These are phyloP conservation scores for Thecophora atra DNA, from an alignment of 2,888 invertebrate species.

Conservation along the genomic window DNA sequence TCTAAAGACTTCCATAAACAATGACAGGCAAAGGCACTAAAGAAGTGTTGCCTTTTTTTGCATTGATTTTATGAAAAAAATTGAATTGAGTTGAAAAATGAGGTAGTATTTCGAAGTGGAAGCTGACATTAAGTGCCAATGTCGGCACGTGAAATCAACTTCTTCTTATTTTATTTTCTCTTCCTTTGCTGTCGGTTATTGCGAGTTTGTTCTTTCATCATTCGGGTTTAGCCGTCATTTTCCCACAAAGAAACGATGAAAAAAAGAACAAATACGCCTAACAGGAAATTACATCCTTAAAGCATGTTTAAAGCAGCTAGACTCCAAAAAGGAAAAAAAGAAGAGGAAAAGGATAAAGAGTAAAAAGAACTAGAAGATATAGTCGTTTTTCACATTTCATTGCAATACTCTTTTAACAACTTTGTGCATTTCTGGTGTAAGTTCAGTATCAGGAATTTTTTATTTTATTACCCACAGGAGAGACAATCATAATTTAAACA, in stretches of 20 bases:
- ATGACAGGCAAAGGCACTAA: neutral
- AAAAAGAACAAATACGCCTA: too few relatives aligned
- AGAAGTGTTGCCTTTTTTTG: neutral
- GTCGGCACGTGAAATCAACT: neutral
- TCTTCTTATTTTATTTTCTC: neutral
- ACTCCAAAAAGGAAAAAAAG: neutral
- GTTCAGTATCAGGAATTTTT: neutral
- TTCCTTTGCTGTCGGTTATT: neutral
- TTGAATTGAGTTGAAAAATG: conserved; percentile 9
- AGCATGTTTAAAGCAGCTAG: neutral
- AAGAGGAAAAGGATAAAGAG: neutral
- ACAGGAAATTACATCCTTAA: too few relatives aligned
- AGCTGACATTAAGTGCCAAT: conserved; percentile 17
- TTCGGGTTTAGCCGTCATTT: too few relatives aligned
- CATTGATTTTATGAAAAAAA: neutral
- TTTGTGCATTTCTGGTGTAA: too few relatives aligned
- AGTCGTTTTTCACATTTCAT: too few relatives aligned
- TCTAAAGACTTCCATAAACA: neutral
- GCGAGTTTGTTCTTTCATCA: neutral
- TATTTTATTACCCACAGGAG: neutral
- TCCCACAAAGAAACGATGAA: too few relatives aligned
- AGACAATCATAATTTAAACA: neutral
- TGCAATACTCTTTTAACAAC: neutral
- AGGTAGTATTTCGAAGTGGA: conserved; percentile 7
- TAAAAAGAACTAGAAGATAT: too few relatives aligned